A percentile compares a stretch with the other conserved stretches of the same genome.
Evolutionary conservation across 2,888 invertebrate species (phyloP).

Genomic region (Hypomecis atomaria): DNA sequence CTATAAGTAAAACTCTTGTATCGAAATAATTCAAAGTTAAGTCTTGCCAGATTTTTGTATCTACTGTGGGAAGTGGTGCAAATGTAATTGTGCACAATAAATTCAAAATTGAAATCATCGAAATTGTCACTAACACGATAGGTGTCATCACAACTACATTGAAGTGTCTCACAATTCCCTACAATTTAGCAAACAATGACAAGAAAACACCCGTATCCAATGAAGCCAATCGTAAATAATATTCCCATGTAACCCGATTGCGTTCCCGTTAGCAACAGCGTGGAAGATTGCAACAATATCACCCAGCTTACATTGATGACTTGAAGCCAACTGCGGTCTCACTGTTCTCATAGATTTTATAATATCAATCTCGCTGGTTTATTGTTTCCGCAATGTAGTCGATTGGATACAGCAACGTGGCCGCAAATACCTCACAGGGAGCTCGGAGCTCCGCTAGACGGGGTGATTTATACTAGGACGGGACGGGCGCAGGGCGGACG

Average conservation of each 20-base stretch:
- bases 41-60: too few species aligned
- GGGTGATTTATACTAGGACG: too few species aligned
- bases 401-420: slow-evolving; percentile 51
- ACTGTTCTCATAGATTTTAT: slow-evolving; percentile 46
- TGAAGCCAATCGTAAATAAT: slow-evolving; percentile 3
- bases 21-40: too few species aligned
- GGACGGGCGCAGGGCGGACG: too few species aligned
- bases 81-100: too few species aligned
- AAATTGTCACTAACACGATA: too few species aligned
- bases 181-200: slow-evolving; percentile 1
- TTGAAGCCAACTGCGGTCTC: slow-evolving; percentile 29
- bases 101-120: too few species aligned
- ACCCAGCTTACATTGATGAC: slow-evolving; percentile 3
- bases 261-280: slow-evolving; percentile 36
- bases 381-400: slow-evolving; percentile 66
- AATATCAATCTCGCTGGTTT: slow-evolving; percentile 60
- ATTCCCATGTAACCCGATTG: slow-evolving; percentile 5
- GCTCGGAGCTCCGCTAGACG: slow-evolving; percentile 19
- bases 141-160: too few species aligned
- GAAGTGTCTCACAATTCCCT: too few species aligned
- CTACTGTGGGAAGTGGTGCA: too few species aligned
- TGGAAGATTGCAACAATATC: slow-evolving; percentile 17
- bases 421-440: slow-evolving; percentile 28
- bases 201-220: not conserved
- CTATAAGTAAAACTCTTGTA: too few species aligned